Evolutionary conservation across 2,113 vertebrate species (phyloP), one percentile per base, ranked within the genome.

Genomic region (Amia ocellicauda): DNA sequence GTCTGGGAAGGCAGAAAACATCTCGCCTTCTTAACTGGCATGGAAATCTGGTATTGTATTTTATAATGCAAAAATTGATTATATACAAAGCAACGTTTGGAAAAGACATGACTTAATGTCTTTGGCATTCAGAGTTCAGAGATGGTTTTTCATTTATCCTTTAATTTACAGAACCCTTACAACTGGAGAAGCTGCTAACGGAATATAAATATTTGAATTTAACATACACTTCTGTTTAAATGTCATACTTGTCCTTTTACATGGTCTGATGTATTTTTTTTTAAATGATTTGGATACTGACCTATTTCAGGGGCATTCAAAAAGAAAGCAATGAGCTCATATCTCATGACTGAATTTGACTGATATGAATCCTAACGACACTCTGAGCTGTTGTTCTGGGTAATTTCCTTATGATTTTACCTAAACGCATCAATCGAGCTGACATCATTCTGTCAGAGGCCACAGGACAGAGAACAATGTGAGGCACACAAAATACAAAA

Each of bases 131-230:
- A n/a, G n/a, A 55, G 20, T 56, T 41, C 22, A 68, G 1, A 66
- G 66, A 75, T 78, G 61, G 19, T 73, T 58, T 51, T 64, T n/a
- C 41, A 20, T 55, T 68, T 43, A 53, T 60, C 43, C 26, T 60
- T 60, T 51, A 61, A 24, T 62, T 49, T 5, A 69, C 63, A 45
- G 24, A n/a, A 1, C 8, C 27, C 51, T 60, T 62, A 66, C 67
- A 80, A 56, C 71, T 70, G 20, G n/a, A 69, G 56, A 66, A 78
- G 67, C 43, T 41, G 69, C 70, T 70, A 61, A 64, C 60, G 47
- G 45, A 57, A 64, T 73, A 79, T 26, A 65, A 42, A 70, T 77
- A 78, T 77, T 81, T 80, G 76, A 74, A 68, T 64, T 58, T 8
- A 42, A 76, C 66, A 66, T 52, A 64, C 36, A 47, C 69, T 67